Evolutionary conservation across 30 jellyfish, hydroid and myxozoan genomes (phyloP).

Genomic region (Aurelia aurita): DNA sequence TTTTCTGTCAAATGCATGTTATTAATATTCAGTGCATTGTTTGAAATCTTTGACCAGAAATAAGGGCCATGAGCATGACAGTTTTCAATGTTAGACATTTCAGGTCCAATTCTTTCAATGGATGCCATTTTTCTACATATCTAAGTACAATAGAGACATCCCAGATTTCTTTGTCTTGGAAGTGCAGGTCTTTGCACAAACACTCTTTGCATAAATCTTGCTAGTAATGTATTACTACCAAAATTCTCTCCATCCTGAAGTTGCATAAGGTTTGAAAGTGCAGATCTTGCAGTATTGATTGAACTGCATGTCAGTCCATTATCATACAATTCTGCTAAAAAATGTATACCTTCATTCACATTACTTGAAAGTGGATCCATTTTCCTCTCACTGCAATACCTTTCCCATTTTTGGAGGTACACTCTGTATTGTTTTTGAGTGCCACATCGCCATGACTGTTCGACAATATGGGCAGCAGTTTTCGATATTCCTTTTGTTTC

Average conservation of each 20-base stretch:
- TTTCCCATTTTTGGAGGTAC: constrained; percentile 13
- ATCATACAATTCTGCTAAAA: background rate
- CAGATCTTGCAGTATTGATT: constrained; percentile 28
- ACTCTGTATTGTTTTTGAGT: constrained; percentile 28
- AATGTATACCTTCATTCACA: constrained; percentile 24
- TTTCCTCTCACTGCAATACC: constrained; percentile 15
- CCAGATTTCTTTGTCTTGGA: constrained; percentile 35
- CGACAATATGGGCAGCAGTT: background rate
- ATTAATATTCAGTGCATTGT: constrained; percentile 20
- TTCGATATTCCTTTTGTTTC: constrained; percentile 1
- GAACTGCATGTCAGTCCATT: constrained; percentile 26
- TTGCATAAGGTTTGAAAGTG: constrained; percentile 19
- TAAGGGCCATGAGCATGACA: background rate
- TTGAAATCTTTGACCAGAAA: constrained; percentile 37
- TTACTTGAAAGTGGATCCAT: constrained; percentile 10
- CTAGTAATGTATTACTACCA: constrained; percentile 16
- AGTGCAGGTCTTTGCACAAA: constrained; percentile 19
- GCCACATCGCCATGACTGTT: constrained; percentile 32
- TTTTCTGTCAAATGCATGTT: too few species aligned
- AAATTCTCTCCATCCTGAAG: background rate
- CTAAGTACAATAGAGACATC: constrained; percentile 30
- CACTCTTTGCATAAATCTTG: constrained; percentile 41
- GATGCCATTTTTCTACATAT: background rate
- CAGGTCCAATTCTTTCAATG: background rate
- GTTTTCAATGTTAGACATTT: background rate